These are phyloP conservation scores for Harlomillsia oculata DNA, from an alignment of 1,140 invertebrate species.

Conservation along the genomic window DNA sequence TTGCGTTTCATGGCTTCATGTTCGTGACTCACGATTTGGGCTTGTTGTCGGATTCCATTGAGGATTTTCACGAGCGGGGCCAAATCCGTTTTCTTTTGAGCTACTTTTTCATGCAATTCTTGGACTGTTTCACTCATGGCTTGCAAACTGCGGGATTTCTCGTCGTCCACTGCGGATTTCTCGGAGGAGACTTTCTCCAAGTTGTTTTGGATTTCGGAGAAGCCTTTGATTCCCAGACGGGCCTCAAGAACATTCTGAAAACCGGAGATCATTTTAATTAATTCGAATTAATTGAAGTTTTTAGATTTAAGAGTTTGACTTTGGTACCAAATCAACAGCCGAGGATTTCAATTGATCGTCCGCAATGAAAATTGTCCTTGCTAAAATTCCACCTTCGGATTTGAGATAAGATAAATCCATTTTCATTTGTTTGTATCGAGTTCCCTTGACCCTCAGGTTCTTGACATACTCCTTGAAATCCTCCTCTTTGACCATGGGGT, in stretches of 20 bases:
- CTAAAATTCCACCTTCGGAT: constrained; percentile 47
- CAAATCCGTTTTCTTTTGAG: constrained; percentile 49
- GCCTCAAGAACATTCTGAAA: constrained; percentile 38
- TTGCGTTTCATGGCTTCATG: constrained; percentile 30
- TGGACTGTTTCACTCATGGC: constrained; percentile 50
- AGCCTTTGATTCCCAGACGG: constrained; percentile 46
- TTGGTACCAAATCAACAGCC: constrained; percentile 43
- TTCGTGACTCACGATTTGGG: constrained; percentile 28
- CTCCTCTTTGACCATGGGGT: constrained; percentile 60
- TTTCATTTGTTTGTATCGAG: constrained; percentile 58
- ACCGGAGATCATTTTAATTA: background rate
- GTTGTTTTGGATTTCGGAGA: constrained; percentile 46
- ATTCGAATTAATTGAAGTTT: background rate
- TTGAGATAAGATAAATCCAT: constrained; percentile 20
- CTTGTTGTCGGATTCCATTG: constrained; percentile 26
- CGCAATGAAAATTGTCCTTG: constrained; percentile 54
- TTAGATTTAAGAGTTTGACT: background rate
- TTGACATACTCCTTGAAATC: constrained; percentile 75
- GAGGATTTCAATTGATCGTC: constrained; percentile 43
- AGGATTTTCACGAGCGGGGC: constrained; percentile 51
- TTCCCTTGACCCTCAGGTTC: constrained; percentile 63
- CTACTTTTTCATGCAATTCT: constrained; percentile 48
- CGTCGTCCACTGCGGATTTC: constrained; percentile 49
- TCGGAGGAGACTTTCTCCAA: constrained; percentile 50
- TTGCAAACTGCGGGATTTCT: constrained; percentile 48